These are phyloP conservation scores for Todiramphus chloris DNA, from an alignment of 2,113 vertebrate genomes.

Conservation along the genomic window DNA sequence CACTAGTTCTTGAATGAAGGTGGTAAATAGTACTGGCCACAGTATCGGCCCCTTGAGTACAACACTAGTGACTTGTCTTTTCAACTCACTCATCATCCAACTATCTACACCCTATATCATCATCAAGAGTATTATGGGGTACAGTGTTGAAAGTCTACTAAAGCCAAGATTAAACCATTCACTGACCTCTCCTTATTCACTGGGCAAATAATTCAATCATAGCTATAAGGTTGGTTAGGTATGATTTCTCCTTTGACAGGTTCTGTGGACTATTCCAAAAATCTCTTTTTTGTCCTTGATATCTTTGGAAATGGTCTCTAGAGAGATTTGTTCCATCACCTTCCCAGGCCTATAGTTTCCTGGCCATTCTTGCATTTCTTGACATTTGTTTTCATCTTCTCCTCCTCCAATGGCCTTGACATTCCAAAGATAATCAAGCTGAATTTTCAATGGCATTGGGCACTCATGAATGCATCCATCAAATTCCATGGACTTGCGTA, in stretches of 20 bases:
- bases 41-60: neutral
- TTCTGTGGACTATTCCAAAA: neutral
- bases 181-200: neutral
- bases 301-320: neutral
- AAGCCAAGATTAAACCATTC: neutral
- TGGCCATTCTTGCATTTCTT: neutral
- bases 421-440: neutral
- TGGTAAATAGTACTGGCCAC: neutral
- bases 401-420: neutral
- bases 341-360: neutral
- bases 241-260: neutral
- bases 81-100: neutral
- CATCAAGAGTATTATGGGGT: neutral
- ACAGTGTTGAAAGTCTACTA: neutral
- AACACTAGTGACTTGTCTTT: neutral
- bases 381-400: neutral
- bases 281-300: neutral
- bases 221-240: neutral
- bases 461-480: fast-evolving
- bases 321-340: neutral
- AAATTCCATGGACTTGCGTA: neutral
- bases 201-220: neutral
- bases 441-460: neutral
- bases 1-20: neutral
- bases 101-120: neutral